Conservation (phyloP, 2,797 vertebrate species). For the Falco peregrinus region DNA sequence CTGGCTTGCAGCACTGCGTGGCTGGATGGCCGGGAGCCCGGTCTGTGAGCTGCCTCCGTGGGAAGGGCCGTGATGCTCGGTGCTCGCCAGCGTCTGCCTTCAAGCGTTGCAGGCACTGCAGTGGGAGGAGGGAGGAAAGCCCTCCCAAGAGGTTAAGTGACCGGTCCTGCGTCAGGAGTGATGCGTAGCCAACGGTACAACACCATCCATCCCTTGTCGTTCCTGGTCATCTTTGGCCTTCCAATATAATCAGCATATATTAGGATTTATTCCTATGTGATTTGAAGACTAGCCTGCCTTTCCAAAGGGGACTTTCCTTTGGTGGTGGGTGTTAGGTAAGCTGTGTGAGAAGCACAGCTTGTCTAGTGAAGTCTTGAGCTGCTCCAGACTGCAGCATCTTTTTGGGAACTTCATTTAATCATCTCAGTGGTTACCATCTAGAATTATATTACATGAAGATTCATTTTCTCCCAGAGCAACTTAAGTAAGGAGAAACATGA, state of each 20-base stretch:
- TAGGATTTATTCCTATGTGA: accelerated
- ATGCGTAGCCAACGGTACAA: background rate
- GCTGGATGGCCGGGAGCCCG: background rate
- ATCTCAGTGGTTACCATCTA: background rate
- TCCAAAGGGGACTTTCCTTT: background rate
- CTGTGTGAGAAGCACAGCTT: background rate
- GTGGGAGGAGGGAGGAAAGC: background rate
- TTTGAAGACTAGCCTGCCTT: background rate
- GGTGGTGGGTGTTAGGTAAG: background rate
- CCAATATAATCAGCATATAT: accelerated
- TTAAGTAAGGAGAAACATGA: background rate
- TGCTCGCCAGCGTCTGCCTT: background rate
- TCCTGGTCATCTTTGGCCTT: background rate
- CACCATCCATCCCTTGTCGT: accelerated
- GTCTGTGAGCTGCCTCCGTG: no score
- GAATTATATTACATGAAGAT: background rate
- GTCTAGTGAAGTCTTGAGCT: background rate
- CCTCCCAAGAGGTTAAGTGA: background rate
- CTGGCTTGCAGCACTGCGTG: background rate
- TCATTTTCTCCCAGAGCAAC: background rate
- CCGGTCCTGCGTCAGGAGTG: accelerated
- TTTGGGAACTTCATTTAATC: background rate
- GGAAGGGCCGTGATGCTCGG: accelerated
- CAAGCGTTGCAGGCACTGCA: accelerated
- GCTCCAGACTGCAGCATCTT: background rate